Base-by-base conservation (phyloP, 2,888 invertebrate species). In the Heterodera filipjevi region DNA sequence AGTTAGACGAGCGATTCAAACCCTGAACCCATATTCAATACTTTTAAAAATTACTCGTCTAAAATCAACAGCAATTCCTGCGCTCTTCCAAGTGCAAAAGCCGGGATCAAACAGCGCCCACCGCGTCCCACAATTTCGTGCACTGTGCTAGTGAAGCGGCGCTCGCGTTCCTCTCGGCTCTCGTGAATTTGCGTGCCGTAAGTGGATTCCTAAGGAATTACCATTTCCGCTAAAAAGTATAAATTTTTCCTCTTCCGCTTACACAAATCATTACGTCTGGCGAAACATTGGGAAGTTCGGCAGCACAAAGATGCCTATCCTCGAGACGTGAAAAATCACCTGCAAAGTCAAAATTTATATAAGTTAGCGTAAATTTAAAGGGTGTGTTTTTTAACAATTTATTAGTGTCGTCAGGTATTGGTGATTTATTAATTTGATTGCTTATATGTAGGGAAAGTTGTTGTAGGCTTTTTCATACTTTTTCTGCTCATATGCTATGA, bases 141-240 rank as follows among this genome's bases (percentile, higher is more conserved):
- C 59, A 99, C 95, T 46, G 97, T 92, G 72, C 78, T 79, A 1
- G 87, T 87, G 77, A 87, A 88, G 66, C 85, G 66, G 16, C 44
- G 53, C 91, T 99, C 99, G 35, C 99, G 92, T 87, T 97, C 96
- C 89, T 99, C 98, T 12, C 98, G 92, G 89, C 96, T 95, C 90
- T 99, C 99, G 91, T 99, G 99, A 83, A 98, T 95, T 90, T 99
- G 98, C 0, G 97, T 98, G 33, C 99, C 99, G 90, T 99, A 99
- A 0, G 99, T 99, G 0, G 98, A 96, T 91, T 99, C 99, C 94
- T 94, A 87, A 44, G 87, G n/a, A n/a, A n/a, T n/a, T n/a, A n/a
- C n/a, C n/a, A n/a, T n/a, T n/a, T n/a, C n/a, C n/a, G n/a, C n/a
- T n/a, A n/a, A n/a, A n/a, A n/a, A n/a, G n/a, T 82, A 53, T 32